These are phyloP conservation scores for Microchrysa polita DNA, from an alignment of 2,888 invertebrate species.

Conservation along the genomic window DNA sequence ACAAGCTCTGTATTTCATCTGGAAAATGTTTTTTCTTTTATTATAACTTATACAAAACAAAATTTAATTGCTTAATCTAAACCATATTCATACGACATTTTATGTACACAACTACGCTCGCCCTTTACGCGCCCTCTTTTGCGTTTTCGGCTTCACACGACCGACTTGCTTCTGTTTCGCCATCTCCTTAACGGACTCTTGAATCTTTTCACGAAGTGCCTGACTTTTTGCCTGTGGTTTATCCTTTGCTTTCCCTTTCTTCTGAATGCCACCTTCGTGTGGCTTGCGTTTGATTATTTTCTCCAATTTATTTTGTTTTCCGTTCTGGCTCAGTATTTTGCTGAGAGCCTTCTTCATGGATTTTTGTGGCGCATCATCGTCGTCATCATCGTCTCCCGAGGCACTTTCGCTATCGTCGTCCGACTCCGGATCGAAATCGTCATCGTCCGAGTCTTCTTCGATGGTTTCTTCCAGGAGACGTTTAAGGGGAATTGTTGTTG, in stretches of 20 bases:
- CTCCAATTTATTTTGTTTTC: conserved; percentile 48
- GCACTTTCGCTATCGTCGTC: not conserved
- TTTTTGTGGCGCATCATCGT: not conserved
- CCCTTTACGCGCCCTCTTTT: conserved; percentile 1
- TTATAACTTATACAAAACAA: too few species aligned
- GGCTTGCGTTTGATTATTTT: conserved; percentile 58
- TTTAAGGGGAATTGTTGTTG: not conserved
- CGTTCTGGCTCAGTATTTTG: not conserved
- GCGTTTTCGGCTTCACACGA: not conserved
- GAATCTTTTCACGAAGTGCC: conserved; percentile 30
- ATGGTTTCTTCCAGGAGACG: conserved; percentile 22
- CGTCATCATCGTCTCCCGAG: not conserved
- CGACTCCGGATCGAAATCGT: conserved; percentile 19
- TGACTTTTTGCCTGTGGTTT: conserved; percentile 6
- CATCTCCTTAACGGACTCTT: conserved; percentile 13
- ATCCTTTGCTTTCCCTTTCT: conserved; percentile 52
- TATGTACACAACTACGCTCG: not conserved
- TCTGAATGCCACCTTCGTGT: conserved; percentile 57
- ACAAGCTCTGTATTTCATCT: too few species aligned
- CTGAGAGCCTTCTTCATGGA: not conserved
- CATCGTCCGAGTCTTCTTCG: conserved; percentile 25
- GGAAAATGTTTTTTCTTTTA: too few species aligned
- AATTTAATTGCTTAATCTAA: too few species aligned
- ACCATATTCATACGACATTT: too few species aligned
- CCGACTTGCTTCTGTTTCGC: conserved; percentile 14